Evolutionary conservation across 64 coral and sea anemone species (phyloP), one percentile per base, ranked within the genome.

Genomic region (Orbicella faveolata): DNA sequence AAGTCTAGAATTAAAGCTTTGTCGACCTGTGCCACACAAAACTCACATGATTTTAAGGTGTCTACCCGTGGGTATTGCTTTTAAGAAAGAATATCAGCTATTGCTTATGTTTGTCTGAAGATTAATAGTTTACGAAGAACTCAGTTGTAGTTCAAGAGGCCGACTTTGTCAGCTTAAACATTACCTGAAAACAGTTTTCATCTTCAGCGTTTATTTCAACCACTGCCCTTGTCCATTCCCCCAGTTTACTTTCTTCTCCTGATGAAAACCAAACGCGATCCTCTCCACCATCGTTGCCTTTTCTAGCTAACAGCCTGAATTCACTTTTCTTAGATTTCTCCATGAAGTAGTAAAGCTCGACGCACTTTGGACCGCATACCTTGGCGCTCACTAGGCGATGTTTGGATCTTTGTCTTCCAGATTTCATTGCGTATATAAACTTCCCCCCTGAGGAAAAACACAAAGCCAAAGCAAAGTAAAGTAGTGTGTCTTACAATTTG

Each of bases 321-420:
- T 84, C 81, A 34, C 81, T 84, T 19, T 48, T 63, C 2, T 41
- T 48, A 18, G 69, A 84, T 4, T 68, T 66, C 6, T 67, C 20
- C 61, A 41, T 68, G 34, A 68, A 84, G 81, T 84, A 84, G 37
- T 44, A 84, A 7, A 84, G 36, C 19, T 84, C 81, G 35, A 84
- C 20, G 17, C 81, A 84, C 81, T 84, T 84, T 37, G 35, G 16
- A 48, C 81, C 81, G 20, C 81, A 84, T 35, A 84, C 18, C 39
- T 63, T 67, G 1, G 6, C 13, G 63, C 34, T 68, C 35, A 84
- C 39, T 30, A 84, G 20, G 61, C 35, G 81, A 67, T 68, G 9
- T n/a, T 66, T 84, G 21, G 81, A 57, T 16, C 15, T 9, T 20
- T 17, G n/a, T 17, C 17, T 23, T 84, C 9, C 6, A 9, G 81